Conservation (phyloP, 2,113 vertebrate species). For the Nycticebus coucang region DNA sequence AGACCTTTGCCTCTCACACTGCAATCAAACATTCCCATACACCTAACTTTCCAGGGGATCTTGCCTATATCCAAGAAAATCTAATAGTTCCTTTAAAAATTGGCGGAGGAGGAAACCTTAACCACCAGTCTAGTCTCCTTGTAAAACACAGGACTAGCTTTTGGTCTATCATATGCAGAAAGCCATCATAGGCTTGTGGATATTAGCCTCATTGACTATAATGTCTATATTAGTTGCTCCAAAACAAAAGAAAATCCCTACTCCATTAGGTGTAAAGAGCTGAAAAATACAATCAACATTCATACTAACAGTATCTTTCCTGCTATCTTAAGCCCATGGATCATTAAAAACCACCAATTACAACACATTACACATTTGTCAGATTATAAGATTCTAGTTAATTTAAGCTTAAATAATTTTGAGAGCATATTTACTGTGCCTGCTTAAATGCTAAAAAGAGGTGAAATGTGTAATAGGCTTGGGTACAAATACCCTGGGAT, state of each 20-base stretch:
- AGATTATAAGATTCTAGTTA: constrained; percentile 9
- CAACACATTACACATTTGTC: neutral
- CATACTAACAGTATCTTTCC: neutral
- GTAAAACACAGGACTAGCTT: neutral
- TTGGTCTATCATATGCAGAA: neutral
- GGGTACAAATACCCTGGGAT: neutral
- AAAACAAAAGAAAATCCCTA: constrained; percentile 6
- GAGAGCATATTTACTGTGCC: neutral
- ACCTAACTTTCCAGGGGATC: neutral
- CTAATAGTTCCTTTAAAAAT: constrained; percentile 10
- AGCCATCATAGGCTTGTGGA: neutral
- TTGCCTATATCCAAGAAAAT: neutral
- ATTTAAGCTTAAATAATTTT: neutral
- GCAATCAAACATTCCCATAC: neutral
- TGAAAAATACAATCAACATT: constrained; percentile 18
- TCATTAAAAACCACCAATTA: neutral
- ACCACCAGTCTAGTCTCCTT: neutral
- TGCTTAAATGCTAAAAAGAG: neutral
- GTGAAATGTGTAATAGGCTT: neutral
- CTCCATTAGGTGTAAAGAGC: neutral
- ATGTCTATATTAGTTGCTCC: neutral
- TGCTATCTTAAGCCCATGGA: neutral
- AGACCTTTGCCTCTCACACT: neutral
- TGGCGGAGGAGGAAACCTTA: neutral
- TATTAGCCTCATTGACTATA: neutral